Evolutionary conservation across 2,888 invertebrate genomes (phyloP).

Genomic region (Diarsia dahlii): DNA sequence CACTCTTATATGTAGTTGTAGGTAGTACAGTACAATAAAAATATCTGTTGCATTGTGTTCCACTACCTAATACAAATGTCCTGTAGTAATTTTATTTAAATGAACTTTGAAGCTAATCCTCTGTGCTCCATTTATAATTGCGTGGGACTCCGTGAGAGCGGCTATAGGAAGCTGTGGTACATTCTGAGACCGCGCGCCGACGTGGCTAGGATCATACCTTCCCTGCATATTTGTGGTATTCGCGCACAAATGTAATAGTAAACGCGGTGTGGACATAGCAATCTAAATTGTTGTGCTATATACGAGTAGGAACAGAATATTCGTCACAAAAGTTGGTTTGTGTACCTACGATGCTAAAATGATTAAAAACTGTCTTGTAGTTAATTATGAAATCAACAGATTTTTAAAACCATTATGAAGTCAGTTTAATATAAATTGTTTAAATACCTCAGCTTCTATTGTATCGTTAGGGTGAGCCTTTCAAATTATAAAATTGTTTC

Average conservation of each 20-base stretch:
- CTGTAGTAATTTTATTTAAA: conserved; percentile 72
- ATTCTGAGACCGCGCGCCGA: conserved; percentile 45
- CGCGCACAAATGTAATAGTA: conserved; percentile 41
- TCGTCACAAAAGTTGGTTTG: background rate
- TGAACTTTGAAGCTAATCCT: conserved; percentile 71
- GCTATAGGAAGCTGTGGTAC: conserved; percentile 48
- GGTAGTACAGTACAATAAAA: conserved; percentile 30
- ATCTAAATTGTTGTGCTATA: conserved; percentile 37
- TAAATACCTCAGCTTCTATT: background rate
- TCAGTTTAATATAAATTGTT: background rate
- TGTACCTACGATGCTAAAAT: background rate
- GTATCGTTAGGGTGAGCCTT: background rate
- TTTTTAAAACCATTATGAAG: background rate
- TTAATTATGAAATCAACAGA: background rate
- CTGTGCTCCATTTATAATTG: conserved; percentile 71
- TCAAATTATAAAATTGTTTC: background rate
- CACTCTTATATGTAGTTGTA: conserved; percentile 1
- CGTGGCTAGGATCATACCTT: conserved; percentile 42
- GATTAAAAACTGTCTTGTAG: background rate
- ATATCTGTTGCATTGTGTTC: conserved; percentile 50
- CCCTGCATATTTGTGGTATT: conserved; percentile 62
- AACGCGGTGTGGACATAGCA: conserved; percentile 17
- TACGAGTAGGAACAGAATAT: background rate
- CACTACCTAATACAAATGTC: conserved; percentile 60
- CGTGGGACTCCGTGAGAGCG: conserved; percentile 52